phyloP scores from a whole-genome alignment of 1,140 invertebrate genomes.

The Drosophila biarmipes region DNA sequence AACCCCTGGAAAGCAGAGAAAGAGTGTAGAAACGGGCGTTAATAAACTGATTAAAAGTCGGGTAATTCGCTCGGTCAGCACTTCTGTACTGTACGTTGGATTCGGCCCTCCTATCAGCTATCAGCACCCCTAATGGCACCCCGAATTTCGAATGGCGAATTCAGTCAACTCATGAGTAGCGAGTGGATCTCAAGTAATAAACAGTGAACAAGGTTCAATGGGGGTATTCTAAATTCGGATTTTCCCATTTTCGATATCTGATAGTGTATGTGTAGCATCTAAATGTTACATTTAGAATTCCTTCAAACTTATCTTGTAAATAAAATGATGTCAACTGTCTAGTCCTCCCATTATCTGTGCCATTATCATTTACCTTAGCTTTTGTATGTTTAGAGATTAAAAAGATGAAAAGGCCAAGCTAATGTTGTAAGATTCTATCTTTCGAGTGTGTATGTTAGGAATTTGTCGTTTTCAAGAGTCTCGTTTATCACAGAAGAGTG shows the following conservation, averaged over 20 bases:
- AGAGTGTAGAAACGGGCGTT: constrained; percentile 21
- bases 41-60: constrained; percentile 43
- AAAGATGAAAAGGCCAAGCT: constrained; percentile 18
- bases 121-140: constrained; percentile 10
- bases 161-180: not conserved
- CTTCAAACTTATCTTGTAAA: no score
- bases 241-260: not conserved
- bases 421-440: constrained; percentile 20
- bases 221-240: not conserved
- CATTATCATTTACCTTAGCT: not conserved
- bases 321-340: not conserved
- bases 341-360: constrained; percentile 1
- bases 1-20: constrained; percentile 27
- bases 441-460: constrained; percentile 15
- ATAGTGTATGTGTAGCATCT: no score
- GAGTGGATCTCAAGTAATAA: not conserved
- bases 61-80: constrained; percentile 19
- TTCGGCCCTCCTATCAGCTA: constrained; percentile 17
- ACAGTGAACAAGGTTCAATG: not conserved
- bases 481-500: not conserved
- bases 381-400: not conserved
- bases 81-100: not conserved
- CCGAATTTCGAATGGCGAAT: constrained; percentile 9
- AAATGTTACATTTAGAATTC: no score
- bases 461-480: constrained; percentile 8